A percentile compares a stretch with the other conserved stretches of the same genome.
These are phyloP conservation scores for Epizoanthus illoricatus DNA, from an alignment of 92 coral and sea anemone species.

Conservation along the genomic window DNA sequence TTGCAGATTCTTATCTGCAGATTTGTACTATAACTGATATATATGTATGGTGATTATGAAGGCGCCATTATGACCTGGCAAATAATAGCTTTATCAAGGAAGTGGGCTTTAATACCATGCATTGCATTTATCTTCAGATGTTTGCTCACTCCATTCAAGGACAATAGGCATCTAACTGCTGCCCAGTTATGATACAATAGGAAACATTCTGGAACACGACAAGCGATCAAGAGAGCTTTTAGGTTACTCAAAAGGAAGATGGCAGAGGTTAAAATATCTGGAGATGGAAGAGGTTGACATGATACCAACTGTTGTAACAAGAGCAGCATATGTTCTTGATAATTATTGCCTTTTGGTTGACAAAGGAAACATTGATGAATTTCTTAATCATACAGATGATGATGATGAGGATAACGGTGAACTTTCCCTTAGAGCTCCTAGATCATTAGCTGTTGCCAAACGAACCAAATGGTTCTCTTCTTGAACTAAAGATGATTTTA, in stretches of 20 bases:
- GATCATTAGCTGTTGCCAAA: slow-evolving; percentile 28
- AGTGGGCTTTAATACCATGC: background rate
- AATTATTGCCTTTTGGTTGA: slow-evolving; percentile 48
- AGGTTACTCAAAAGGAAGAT: slow-evolving; percentile 47
- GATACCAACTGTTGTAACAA: slow-evolving; percentile 25
- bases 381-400: slow-evolving; percentile 42
- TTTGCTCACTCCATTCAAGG: slow-evolving; percentile 36
- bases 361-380: slow-evolving; percentile 48
- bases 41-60: too few relatives aligned
- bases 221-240: slow-evolving; percentile 48
- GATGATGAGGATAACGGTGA: slow-evolving; percentile 41
- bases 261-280: slow-evolving; percentile 41
- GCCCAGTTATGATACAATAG: slow-evolving; percentile 24
- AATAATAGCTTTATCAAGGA: background rate
- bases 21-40: too few relatives aligned
- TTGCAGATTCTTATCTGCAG: too few relatives aligned
- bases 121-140: slow-evolving; percentile 21
- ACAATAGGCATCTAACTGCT: slow-evolving; percentile 42
- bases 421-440: background rate
- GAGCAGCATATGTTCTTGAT: slow-evolving; percentile 55
- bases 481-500: too few relatives aligned
- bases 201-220: slow-evolving; percentile 44
- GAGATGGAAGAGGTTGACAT: slow-evolving; percentile 37
- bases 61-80: background rate
- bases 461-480: background rate